phyloP scores from a whole-genome alignment of 1,140 invertebrate genomes.

The Harpegnathos saltator region DNA sequence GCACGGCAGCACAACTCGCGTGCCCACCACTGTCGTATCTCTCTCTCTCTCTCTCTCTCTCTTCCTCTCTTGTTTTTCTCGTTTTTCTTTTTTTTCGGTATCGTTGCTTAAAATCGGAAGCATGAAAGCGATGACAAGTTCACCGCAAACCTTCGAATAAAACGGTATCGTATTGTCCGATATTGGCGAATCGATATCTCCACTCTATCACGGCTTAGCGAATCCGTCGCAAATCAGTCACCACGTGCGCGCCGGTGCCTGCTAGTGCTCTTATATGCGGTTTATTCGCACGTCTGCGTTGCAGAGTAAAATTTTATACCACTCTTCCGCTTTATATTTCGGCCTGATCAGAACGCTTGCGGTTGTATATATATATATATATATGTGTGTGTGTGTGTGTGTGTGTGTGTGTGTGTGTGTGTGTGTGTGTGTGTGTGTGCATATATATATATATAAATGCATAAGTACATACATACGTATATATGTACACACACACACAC shows the following conservation, averaged over 20 bases:
- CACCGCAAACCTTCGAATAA: conserved; percentile 19
- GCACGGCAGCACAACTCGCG: not conserved
- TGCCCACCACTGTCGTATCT: not conserved
- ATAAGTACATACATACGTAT: conserved; percentile 8
- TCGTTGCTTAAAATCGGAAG: conserved; percentile 27
- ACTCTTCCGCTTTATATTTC: conserved; percentile 43
- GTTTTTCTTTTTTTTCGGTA: not conserved
- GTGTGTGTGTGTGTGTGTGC: not conserved
- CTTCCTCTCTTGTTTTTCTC: too few species aligned
- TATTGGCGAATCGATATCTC: conserved; percentile 42
- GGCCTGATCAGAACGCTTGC: conserved; percentile 45
- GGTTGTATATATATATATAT: not conserved
- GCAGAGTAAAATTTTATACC: conserved; percentile 66
- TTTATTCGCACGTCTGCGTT: conserved; percentile 37
- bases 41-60: not conserved
- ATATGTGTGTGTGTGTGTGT: too few species aligned
- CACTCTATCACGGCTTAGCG: conserved; percentile 39
- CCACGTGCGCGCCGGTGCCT: not conserved
- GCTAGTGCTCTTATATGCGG: conserved; percentile 22
- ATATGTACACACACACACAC: conserved; percentile 17
- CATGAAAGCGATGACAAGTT: conserved; percentile 15
- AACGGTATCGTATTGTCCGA: conserved; percentile 19
- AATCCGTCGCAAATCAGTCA: conserved; percentile 38
- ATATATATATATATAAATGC: conserved; percentile 21
- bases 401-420: too few species aligned